Evolutionary conservation across 2,113 vertebrate species (phyloP).

Genomic region (Xiphorhynchus elegans): DNA sequence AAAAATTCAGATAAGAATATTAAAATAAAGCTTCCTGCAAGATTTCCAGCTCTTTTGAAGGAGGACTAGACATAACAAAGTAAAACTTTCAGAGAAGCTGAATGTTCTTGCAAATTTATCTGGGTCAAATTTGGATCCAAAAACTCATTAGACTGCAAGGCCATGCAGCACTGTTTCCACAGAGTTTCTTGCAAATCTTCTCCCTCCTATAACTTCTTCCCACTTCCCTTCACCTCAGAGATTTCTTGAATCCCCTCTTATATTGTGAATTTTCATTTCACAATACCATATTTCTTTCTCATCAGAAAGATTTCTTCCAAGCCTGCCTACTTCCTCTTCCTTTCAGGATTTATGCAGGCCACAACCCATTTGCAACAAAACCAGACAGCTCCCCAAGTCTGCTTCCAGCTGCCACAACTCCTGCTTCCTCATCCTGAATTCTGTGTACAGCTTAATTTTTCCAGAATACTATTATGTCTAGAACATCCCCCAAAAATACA

Average conservation of each 20-base stretch:
- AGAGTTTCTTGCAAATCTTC: not conserved
- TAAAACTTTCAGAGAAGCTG: not conserved
- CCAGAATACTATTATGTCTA: not conserved
- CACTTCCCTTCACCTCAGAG: not conserved
- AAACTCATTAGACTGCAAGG: not conserved
- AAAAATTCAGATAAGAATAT: not conserved
- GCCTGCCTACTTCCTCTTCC: not conserved
- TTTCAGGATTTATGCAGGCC: not conserved
- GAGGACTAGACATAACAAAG: not conserved
- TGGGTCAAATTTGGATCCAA: not conserved
- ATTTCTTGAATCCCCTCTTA: not conserved
- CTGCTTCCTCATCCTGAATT: not conserved
- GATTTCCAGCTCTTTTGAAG: not conserved
- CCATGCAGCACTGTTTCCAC: not conserved
- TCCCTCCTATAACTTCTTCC: not conserved
- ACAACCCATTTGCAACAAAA: not conserved
- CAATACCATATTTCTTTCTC: not conserved
- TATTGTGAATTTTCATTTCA: not conserved
- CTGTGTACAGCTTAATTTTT: not conserved
- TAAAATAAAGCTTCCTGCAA: not conserved
- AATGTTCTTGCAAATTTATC: not conserved
- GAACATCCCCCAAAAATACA: not conserved
- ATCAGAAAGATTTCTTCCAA: not conserved
- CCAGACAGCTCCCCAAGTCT: not conserved
- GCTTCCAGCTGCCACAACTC: not conserved